phyloP scores from a whole-genome alignment of 2,113 vertebrate species.

The Felis chaus region DNA sequence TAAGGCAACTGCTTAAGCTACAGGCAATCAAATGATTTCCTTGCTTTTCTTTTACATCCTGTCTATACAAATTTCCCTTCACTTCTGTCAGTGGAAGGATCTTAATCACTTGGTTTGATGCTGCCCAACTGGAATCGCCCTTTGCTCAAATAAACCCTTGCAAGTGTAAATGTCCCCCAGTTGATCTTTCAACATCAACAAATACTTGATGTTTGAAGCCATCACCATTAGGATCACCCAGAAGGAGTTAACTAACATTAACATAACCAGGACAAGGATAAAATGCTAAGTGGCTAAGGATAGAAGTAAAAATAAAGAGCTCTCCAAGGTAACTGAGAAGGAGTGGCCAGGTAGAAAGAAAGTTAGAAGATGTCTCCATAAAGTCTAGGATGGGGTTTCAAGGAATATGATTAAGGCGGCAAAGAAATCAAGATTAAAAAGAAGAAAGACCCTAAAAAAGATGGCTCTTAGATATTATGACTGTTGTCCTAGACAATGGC shows the following conservation, averaged over 20 bases:
- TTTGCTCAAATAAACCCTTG: neutral
- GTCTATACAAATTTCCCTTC: neutral
- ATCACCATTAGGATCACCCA: neutral
- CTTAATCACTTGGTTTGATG: neutral
- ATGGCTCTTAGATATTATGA: neutral
- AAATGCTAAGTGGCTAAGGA: neutral
- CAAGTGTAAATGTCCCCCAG: neutral
- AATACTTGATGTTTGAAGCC: neutral
- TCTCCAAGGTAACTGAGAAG: neutral
- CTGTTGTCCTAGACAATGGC: neutral
- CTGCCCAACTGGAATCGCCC: neutral
- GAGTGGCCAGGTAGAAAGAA: neutral
- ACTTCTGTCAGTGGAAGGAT: neutral
- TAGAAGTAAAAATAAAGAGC: neutral
- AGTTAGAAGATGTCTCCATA: neutral
- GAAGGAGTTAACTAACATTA: neutral
- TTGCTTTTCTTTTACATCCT: neutral
- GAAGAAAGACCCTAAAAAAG: neutral
- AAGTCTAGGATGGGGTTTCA: neutral
- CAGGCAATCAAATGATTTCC: neutral
- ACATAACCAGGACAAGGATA: neutral
- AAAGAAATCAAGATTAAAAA: neutral
- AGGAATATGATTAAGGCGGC: neutral
- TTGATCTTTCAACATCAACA: neutral
- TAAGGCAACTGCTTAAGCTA: neutral